phyloP scores from a whole-genome alignment of 2,797 vertebrate genomes.

The Ctenopoma multispine region DNA sequence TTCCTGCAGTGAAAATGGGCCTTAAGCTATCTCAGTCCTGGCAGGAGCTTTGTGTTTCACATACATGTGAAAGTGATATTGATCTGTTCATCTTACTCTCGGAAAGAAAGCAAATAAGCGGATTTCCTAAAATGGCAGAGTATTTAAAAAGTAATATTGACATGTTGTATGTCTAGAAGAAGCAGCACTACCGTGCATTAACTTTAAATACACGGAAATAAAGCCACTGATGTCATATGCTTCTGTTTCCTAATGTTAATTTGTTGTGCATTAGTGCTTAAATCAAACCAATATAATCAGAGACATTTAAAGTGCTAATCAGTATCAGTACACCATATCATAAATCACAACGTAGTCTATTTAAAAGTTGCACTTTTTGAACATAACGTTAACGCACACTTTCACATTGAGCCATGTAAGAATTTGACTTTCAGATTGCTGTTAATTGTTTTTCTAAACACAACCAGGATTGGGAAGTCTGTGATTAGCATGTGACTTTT shows the following conservation, averaged over 20 bases:
- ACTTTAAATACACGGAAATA: neutral
- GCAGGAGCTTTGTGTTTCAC: no score
- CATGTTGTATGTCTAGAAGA: neutral
- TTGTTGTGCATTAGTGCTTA: slow-evolving; percentile 71
- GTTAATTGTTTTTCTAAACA: slow-evolving; percentile 68
- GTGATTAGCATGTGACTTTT: slow-evolving; percentile 56
- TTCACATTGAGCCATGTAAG: slow-evolving; percentile 42
- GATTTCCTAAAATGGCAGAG: no score
- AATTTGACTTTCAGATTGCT: slow-evolving; percentile 41
- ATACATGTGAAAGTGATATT: no score
- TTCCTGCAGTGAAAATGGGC: neutral
- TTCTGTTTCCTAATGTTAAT: slow-evolving; percentile 66
- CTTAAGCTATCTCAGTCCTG: neutral
- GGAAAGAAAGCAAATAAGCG: no score
- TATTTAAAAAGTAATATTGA: no score
- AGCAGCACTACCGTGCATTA: slow-evolving; percentile 18
- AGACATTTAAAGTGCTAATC: slow-evolving; percentile 39
- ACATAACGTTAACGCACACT: slow-evolving; percentile 58
- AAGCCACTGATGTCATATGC: slow-evolving; percentile 27
- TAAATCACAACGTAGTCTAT: slow-evolving; percentile 43
- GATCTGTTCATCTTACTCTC: neutral
- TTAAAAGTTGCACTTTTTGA: slow-evolving; percentile 33
- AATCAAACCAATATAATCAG: slow-evolving; percentile 58
- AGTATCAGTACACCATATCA: slow-evolving; percentile 43
- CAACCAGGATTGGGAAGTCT: slow-evolving; percentile 34